Evolutionary conservation across 2,888 invertebrate genomes (phyloP).

Genomic region (Limnephilus rhombicus): DNA sequence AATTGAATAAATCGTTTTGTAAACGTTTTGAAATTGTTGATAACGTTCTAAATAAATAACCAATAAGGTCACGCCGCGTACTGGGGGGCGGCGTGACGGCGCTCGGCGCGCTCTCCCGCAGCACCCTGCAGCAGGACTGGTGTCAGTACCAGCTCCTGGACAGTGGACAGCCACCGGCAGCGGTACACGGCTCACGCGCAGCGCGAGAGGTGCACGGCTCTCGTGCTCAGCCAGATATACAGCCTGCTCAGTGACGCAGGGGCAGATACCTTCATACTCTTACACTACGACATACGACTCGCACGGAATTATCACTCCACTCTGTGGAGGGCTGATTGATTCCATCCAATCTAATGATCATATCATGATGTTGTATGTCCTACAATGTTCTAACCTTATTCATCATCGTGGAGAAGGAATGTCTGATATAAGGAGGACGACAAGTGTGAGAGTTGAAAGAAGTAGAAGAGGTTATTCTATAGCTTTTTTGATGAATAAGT

Average conservation of each 20-base stretch:
- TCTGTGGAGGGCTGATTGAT: background rate
- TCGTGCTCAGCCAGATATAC: background rate
- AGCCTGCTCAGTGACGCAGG: background rate
- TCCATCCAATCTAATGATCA: conserved; percentile 52
- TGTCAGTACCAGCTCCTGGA: too few relatives aligned
- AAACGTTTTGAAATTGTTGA: conserved; percentile 59
- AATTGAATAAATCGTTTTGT: conserved; percentile 48
- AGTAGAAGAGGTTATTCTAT: background rate
- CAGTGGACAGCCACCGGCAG: background rate
- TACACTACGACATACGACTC: background rate
- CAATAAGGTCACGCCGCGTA: conserved; percentile 72
- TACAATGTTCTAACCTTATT: conserved; percentile 47
- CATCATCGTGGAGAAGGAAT: background rate
- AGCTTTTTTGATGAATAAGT: conserved; percentile 4
- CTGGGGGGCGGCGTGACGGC: conserved; percentile 76
- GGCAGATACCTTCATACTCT: background rate
- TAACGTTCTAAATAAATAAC: conserved; percentile 59
- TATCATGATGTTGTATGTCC: conserved; percentile 63
- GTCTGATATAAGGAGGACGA: background rate
- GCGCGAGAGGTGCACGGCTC: conserved; percentile 7
- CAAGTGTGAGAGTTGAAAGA: background rate
- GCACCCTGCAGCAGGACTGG: conserved; percentile 71
- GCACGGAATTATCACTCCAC: conserved; percentile 42
- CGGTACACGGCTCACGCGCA: background rate
- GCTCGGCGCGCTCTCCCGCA: conserved; percentile 69